These are phyloP conservation scores for Caenorhabditis sp. DNA, from an alignment of 2,888 invertebrate species.

Conservation along the genomic window DNA sequence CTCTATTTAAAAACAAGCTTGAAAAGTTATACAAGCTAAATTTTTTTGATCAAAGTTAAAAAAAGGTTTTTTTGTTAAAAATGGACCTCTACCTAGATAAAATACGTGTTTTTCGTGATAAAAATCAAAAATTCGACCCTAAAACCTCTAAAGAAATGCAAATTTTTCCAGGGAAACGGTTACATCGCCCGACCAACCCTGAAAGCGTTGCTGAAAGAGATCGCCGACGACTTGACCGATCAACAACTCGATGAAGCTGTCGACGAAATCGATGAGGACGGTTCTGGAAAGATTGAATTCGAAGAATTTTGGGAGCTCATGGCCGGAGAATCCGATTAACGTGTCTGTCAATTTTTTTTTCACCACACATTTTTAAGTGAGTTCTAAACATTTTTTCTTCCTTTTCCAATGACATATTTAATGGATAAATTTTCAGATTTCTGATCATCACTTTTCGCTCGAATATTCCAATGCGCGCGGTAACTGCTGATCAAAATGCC, in stretches of 20 bases:
- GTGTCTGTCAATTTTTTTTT: neutral
- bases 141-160: no score
- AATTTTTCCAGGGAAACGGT: constrained; percentile 74
- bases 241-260: constrained; percentile 69
- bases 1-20: no score
- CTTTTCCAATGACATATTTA: neutral
- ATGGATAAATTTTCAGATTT: neutral
- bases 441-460: constrained; percentile 26
- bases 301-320: constrained; percentile 71
- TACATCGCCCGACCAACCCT: constrained; percentile 70
- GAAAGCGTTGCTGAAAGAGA: constrained; percentile 69
- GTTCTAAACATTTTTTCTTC: no score
- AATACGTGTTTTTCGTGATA: no score
- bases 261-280: constrained; percentile 71
- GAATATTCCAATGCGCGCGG: neutral
- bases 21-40: neutral
- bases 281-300: constrained; percentile 70
- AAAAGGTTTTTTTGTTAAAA: neutral
- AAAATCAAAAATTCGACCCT: no score
- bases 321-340: constrained; percentile 69
- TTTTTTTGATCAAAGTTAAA: neutral
- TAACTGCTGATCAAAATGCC: constrained; percentile 23
- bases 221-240: constrained; percentile 69
- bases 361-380: constrained; percentile 5
- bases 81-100: no score